A percentile compares a stretch with the other conserved stretches of the same genome.
phyloP scores from a whole-genome alignment of 2,888 invertebrate species.

The Arge pagana region DNA sequence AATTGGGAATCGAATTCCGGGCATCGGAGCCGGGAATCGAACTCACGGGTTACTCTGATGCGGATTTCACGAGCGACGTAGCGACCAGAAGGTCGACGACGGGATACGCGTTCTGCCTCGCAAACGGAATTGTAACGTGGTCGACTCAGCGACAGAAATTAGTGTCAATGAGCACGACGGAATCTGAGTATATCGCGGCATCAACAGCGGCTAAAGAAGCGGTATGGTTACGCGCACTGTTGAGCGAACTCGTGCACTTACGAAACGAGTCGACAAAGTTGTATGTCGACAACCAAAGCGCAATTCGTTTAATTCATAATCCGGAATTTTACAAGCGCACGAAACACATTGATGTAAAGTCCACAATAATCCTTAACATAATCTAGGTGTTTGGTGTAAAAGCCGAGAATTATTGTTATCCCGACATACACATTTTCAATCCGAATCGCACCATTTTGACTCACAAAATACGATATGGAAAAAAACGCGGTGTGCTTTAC shows the following conservation, averaged over 20 bases:
- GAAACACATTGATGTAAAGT: neutral
- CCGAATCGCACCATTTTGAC: too few species aligned
- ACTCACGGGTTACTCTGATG: conserved; percentile 31
- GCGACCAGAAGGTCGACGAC: conserved; percentile 35
- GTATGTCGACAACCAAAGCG: conserved; percentile 2
- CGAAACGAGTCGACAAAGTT: neutral
- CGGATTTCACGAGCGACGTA: conserved; percentile 34
- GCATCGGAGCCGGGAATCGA: too few species aligned
- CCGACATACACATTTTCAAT: too few species aligned
- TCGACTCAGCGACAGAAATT: conserved; percentile 1
- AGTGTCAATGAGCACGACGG: neutral
- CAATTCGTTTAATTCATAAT: neutral
- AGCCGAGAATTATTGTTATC: too few species aligned
- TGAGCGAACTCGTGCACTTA: neutral
- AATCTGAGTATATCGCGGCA: neutral
- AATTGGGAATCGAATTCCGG: neutral
- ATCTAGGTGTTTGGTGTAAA: too few species aligned
- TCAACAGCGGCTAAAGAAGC: neutral
- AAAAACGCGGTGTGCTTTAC: too few species aligned
- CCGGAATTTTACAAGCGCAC: conserved; percentile 1
- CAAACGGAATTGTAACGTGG: conserved; percentile 38
- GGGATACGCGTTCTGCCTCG: conserved; percentile 35
- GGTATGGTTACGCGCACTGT: neutral
- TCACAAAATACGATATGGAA: too few species aligned
- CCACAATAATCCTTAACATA: too few species aligned